Percentiles rank a stretch among this genome's conserved stretches.
These are phyloP conservation scores for Drosophila diplacantha DNA, from an alignment of 2,888 invertebrate species.

Conservation along the genomic window DNA sequence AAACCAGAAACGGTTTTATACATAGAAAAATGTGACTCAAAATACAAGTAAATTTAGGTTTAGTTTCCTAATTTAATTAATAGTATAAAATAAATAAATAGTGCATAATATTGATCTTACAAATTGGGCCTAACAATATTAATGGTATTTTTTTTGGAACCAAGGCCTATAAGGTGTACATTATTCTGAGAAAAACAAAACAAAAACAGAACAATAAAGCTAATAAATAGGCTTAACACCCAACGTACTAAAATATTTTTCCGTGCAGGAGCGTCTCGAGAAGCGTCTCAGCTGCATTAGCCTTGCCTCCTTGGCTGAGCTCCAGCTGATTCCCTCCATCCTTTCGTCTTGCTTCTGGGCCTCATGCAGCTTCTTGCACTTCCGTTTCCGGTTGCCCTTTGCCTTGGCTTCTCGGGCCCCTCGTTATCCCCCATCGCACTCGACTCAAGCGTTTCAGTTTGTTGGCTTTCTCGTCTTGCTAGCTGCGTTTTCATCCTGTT, in stretches of 20 bases:
- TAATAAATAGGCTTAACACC: not conserved
- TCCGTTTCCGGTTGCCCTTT: slow-evolving; percentile 55
- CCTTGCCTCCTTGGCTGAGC: slow-evolving; percentile 40
- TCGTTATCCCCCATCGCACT: slow-evolving; percentile 8
- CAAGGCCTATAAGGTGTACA: no score
- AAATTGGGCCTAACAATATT: not conserved
- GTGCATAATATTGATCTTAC: not conserved
- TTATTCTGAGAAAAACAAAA: no score
- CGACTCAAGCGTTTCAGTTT: slow-evolving; percentile 37
- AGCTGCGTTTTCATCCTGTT: slow-evolving; percentile 57
- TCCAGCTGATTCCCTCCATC: slow-evolving; percentile 19
- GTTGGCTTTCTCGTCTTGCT: slow-evolving; percentile 59
- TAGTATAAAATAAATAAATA: not conserved
- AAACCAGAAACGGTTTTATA: slow-evolving; percentile 12
- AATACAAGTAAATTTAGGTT: fast-evolving
- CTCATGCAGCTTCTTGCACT: slow-evolving; percentile 49
- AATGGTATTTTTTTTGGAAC: not conserved
- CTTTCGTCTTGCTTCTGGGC: slow-evolving; percentile 27
- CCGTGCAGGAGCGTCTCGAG: not conserved
- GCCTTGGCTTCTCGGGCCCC: not conserved
- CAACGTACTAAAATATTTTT: not conserved
- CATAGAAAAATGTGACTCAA: not conserved
- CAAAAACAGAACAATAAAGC: no score
- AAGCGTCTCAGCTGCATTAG: slow-evolving; percentile 23
- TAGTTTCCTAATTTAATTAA: not conserved